Evolutionary conservation across 2,797 vertebrate species (phyloP), one percentile per base, ranked within the genome.

Genomic region (Artibeus jamaicensis): DNA sequence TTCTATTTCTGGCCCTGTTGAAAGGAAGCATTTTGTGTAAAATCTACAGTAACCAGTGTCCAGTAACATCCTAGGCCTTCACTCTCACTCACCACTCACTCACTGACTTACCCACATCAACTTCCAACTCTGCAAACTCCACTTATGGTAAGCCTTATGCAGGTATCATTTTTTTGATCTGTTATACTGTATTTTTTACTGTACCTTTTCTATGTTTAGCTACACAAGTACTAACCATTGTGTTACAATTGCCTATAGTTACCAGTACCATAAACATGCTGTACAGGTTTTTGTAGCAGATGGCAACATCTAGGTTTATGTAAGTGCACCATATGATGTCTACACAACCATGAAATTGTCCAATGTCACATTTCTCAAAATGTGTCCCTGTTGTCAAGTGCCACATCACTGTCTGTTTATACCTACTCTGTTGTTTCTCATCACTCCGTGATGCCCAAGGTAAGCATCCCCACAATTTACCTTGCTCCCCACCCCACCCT

Each of bases 341-440:
- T 42, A 22, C 11, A 65, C 39, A 65, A 46, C 29, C 57, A 46
- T 8, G 57, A 44, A 14, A 82, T 22, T 19, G 10, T 55, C 18
- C 62, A 21, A 14, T 14, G 79, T 44, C 9, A 11, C 39, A 44
- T 82, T 82, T 62, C 55, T 44, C 78, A 82, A 44, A n/a, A 44
- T 15, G 57, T n/a, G 21, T 62, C 55, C 29, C 55, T 6, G 0
- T n/a, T 0, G 3, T 44, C 21, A 22, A 62, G 18, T 0, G 10
- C 21, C 1, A 39, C 26, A 11, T 44, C 18, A 8, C 79, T 62
- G 26, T n/a, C 0, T 62, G 39, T 19, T 55, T 71, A 55, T 10
- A 42, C 3, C 3, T 1, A 74, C 34, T 48, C 39, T 5, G 4
- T 22, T 3, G 26, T n/a, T 91, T 53, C 55, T 78, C 53, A 42